phyloP scores from a whole-genome alignment of 2,888 invertebrate genomes.

The Nephrocerus scutellatus region DNA sequence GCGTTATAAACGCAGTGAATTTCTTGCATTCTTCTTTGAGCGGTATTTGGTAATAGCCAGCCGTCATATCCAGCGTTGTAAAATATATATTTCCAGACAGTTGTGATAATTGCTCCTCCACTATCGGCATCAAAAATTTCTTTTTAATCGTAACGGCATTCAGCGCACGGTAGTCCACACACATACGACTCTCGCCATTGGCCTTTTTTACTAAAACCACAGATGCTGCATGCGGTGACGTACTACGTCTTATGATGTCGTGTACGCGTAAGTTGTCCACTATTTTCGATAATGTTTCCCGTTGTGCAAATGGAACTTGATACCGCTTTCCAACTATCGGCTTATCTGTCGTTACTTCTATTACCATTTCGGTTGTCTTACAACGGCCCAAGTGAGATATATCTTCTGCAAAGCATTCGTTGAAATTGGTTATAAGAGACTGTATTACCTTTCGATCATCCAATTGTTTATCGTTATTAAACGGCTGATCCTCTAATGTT shows the following conservation, averaged over 20 bases:
- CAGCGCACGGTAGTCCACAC: constrained; percentile 15
- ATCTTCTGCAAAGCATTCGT: constrained; percentile 15
- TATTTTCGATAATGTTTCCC: constrained; percentile 8
- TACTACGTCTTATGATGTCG: constrained; percentile 14
- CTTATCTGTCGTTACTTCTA: constrained; percentile 12
- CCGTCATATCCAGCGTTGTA: constrained; percentile 29
- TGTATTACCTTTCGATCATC: neutral
- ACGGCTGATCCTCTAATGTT: neutral
- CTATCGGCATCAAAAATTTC: constrained; percentile 14
- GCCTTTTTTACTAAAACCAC: constrained; percentile 16
- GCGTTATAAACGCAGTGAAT: constrained; percentile 34
- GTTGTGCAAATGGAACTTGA: constrained; percentile 16
- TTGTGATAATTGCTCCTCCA: constrained; percentile 11
- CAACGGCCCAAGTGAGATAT: constrained; percentile 12
- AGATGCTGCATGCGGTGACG: constrained; percentile 17
- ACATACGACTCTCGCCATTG: constrained; percentile 17
- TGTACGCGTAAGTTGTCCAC: constrained; percentile 11
- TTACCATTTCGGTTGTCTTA: constrained; percentile 16
- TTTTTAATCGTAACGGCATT: constrained; percentile 14
- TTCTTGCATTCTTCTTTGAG: constrained; percentile 22
- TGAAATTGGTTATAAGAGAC: constrained; percentile 3
- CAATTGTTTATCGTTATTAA: constrained; percentile 4
- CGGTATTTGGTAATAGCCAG: constrained; percentile 29
- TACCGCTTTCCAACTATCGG: constrained; percentile 20
- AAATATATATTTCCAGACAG: constrained; percentile 27